Percentiles rank a stretch among this genome's conserved stretches.
Evolutionary conservation across 2,113 vertebrate species (phyloP).

Genomic region (Scomber japonicus): DNA sequence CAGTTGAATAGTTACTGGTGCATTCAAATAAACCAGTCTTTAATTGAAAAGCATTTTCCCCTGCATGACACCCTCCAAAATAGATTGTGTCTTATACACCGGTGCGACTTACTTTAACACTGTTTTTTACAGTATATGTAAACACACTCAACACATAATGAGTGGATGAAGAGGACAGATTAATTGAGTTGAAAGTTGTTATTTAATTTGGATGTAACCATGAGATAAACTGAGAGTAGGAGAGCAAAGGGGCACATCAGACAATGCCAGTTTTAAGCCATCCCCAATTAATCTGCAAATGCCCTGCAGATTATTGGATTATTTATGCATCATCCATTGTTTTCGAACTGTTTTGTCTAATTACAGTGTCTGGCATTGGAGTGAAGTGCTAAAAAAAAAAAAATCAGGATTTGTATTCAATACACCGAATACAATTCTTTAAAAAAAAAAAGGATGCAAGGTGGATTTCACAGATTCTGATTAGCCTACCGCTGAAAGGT

Average conservation of each 20-base stretch:
- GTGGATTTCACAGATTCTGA: constrained; percentile 32
- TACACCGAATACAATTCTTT: background rate
- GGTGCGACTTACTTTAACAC: too few species aligned
- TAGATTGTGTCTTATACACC: too few species aligned
- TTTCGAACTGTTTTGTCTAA: background rate
- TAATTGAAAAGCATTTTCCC: too few species aligned
- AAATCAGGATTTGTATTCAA: constrained; percentile 25
- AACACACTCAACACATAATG: constrained; percentile 17
- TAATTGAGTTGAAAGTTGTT: background rate
- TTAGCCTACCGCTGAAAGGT: constrained; percentile 43
- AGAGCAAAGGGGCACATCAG: background rate
- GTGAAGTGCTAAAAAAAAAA: background rate
- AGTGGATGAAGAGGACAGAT: background rate
- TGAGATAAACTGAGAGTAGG: background rate
- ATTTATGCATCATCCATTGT: constrained; percentile 5
- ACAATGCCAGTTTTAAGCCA: constrained; percentile 1
- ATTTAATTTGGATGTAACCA: background rate
- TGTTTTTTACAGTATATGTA: background rate
- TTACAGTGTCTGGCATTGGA: constrained; percentile 11
- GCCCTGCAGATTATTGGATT: constrained; percentile 3
- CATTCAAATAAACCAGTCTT: too few species aligned
- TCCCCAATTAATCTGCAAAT: constrained; percentile 5
- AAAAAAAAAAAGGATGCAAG: constrained; percentile 8
- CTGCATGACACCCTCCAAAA: too few species aligned
- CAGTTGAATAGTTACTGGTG: too few species aligned